Base-by-base conservation (phyloP, 2,888 invertebrate genomes). In the Meta bourneti region DNA sequence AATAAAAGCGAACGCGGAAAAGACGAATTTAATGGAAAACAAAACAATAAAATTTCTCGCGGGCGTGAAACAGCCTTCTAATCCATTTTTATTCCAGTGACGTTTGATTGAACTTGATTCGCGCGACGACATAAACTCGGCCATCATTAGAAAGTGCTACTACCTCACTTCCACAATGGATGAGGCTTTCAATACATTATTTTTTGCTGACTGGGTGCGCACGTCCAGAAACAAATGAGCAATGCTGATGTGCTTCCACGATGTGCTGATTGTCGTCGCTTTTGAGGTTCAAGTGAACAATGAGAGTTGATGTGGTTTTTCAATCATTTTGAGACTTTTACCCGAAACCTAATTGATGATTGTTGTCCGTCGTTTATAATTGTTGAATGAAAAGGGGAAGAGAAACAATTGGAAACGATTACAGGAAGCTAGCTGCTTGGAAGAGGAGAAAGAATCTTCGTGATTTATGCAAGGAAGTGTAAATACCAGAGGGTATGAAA, bases 81-180 rank as follows among this genome's bases (percentile, higher is more conserved):
- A 75, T 72, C 74, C 48, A 34, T 75, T 75, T 61, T n/a, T 6
- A n/a, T 70, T 70, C 20, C 4, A 20, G 54, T 61, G 54, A 61
- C 16, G 49, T 34, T 48, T 84, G 74, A 75, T 84, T 74, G 84
- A n/a, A 75, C 34, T 84, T 75, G 84, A 61, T 74, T 79, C 54
- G 74, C 51, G 61, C 8, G 61, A 34, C 16, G 74, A 61, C 79
- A 34, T 79, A 13, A 16, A 16, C 79, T 61, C 11, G 48, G n/a
- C 84, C 61, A 11, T 84, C 84, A 84, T 75, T 75, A 74, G 74
- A 75, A 75, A 48, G 74, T 84, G 83, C 84, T 75, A 61, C 84
- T 84, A 74, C 84, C 74, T 75, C 20, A 13, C 79, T 7, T n/a
- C 4, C 16, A 11, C 16, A 52, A 77, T 52, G 19, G 79, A 79